phyloP scores from a whole-genome alignment of 2,888 invertebrate genomes.

The Tuta absoluta region DNA sequence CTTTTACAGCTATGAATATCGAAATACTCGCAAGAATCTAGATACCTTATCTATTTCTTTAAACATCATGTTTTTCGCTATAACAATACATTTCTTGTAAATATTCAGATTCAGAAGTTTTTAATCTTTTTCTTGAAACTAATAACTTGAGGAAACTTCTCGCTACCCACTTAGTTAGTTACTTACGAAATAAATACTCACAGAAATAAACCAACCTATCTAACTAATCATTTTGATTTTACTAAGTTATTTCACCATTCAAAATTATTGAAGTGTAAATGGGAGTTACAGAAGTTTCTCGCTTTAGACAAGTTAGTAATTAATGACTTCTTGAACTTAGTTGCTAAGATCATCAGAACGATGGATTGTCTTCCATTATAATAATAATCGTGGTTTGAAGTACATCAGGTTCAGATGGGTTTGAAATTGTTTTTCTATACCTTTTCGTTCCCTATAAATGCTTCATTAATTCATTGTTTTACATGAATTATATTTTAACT shows the following conservation, averaged over 20 bases:
- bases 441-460: neutral
- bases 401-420: neutral
- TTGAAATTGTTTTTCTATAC: neutral
- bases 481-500: too few species aligned
- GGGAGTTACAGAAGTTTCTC: constrained; percentile 1
- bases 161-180: too few species aligned
- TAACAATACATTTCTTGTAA: too few species aligned
- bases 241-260: constrained; percentile 4
- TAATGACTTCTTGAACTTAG: constrained; percentile 13
- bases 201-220: neutral
- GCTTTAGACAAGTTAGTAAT: neutral
- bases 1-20: too few species aligned
- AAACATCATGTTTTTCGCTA: too few species aligned
- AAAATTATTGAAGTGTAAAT: constrained; percentile 10
- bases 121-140: too few species aligned
- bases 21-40: too few species aligned
- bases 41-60: too few species aligned
- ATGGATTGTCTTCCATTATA: neutral
- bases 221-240: constrained; percentile 8
- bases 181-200: too few species aligned
- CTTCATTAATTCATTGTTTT: too few species aligned
- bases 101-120: too few species aligned
- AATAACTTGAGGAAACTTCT: too few species aligned
- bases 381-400: constrained; percentile 1
- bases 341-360: constrained; percentile 3